Base-by-base conservation (phyloP, 2,888 invertebrate species). In the Sminthurides aquaticus region DNA sequence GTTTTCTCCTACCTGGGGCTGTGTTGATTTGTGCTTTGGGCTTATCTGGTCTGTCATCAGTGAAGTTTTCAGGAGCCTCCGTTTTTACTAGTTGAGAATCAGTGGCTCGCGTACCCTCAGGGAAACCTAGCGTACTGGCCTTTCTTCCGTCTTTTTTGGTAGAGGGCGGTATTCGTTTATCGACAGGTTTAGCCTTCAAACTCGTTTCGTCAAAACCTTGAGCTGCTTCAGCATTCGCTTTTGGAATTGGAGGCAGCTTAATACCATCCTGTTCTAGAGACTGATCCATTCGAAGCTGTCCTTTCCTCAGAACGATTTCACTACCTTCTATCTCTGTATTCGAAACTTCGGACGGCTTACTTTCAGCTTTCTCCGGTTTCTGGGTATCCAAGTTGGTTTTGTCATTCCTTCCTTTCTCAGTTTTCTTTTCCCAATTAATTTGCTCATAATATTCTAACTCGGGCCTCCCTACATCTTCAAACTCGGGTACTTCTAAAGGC, bases 11-110 rank as follows among this genome's bases (percentile, higher is more conserved):
- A n/a, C n/a, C n/a, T n/a, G n/a, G n/a, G n/a, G n/a, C n/a, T n/a
- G n/a, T n/a, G n/a, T 22, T 56, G n/a, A 43, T 57, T 11, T 66
- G 60, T n/a, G 2, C 3, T 28, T 54, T 22, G 20, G 29, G 3
- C 24, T 43, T 58, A 11, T 57, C 57, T 5, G 43, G 48, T 11
- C 18, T 43, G 11, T 59, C 59, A 5, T 5, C 22, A 20, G 15
- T 18, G 25, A 59, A 48, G 2, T 26, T 22, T 5, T 59, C 59
- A 3, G 81, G 79, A 75, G 83, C 82, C 77, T 87, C 86, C 54
- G 86, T 78, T 69, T 84, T 62, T 62, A 8, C 15, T 22, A 8
- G n/a, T 20, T 24, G 29, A 28, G 24, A 49, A 56, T 22, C 20
- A 15, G 52, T 15, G 22, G 20, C 52, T 22, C 22, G 25, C n/a